Evolutionary conservation across 1,140 invertebrate species (phyloP).

Genomic region (Harpegnathos saltator): DNA sequence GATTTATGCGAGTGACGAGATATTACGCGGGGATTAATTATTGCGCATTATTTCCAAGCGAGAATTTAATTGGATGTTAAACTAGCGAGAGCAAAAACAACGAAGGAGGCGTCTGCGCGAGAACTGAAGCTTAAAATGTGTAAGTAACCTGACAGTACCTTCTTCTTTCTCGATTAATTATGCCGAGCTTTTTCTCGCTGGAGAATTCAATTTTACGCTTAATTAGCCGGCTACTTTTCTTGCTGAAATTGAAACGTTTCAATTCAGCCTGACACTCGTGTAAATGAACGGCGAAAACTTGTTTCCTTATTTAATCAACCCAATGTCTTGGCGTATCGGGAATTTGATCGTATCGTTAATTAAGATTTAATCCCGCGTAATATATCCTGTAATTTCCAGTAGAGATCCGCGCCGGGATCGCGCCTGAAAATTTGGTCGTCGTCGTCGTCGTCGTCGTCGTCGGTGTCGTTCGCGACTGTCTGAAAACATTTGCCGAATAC

Average conservation of each 20-base stretch:
- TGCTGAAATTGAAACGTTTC: background rate
- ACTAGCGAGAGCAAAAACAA: slow-evolving; percentile 15
- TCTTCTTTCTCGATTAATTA: slow-evolving; percentile 45
- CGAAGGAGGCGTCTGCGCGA: too few species aligned
- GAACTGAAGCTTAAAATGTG: background rate
- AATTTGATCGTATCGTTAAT: background rate
- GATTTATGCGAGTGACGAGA: background rate
- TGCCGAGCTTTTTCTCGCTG: background rate
- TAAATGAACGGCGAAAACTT: background rate
- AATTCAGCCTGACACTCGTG: background rate
- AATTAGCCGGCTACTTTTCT: background rate
- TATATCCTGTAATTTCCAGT: background rate
- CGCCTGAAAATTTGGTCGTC: background rate
- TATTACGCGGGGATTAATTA: background rate
- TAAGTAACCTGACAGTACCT: slow-evolving; percentile 1
- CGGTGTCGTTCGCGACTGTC: too few species aligned
- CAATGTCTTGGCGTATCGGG: background rate
- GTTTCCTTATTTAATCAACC: background rate
- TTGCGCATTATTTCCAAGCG: background rate
- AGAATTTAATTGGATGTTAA: slow-evolving; percentile 16
- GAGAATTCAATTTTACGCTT: slow-evolving; percentile 17
- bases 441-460: background rate
- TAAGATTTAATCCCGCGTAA: background rate
- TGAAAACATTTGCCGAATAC: slow-evolving; percentile 51
- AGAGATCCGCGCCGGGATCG: background rate